phyloP scores from a whole-genome alignment of 1,140 invertebrate genomes.

The Halyomorpha halys region DNA sequence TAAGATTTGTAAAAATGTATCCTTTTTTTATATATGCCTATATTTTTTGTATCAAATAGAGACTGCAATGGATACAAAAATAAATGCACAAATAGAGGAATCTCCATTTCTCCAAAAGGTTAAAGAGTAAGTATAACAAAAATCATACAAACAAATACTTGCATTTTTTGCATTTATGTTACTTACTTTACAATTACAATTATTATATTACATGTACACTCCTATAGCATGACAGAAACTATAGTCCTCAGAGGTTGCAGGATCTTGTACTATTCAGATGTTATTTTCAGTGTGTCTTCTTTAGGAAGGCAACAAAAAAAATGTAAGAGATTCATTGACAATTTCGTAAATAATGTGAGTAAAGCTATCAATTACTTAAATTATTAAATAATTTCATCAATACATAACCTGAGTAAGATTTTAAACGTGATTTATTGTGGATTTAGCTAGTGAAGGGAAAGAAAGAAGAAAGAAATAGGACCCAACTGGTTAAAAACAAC shows the following conservation, averaged over 20 bases:
- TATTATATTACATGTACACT: constrained; percentile 1
- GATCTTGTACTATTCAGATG: constrained; percentile 4
- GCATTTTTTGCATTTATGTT: no score
- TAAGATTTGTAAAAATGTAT: no score
- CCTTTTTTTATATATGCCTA: no score
- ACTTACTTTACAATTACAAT: background rate
- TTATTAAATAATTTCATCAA: background rate
- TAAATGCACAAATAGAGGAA: constrained; percentile 7
- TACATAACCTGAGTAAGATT: no score
- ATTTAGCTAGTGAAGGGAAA: no score
- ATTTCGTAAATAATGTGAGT: constrained; percentile 2
- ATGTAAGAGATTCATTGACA: background rate
- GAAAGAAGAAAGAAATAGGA: no score
- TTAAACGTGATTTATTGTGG: no score
- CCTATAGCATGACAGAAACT: constrained; percentile 6
- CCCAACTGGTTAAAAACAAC: no score
- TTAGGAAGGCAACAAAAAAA: constrained; percentile 4
- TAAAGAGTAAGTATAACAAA: background rate
- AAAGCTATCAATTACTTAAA: background rate
- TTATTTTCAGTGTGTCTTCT: constrained; percentile 1
- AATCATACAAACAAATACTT: background rate
- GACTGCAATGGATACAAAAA: constrained; percentile 11
- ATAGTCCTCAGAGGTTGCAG: constrained; percentile 6
- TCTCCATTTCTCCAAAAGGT: background rate
- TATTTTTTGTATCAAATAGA: constrained; percentile 2